Percentiles rank a stretch among this genome's conserved stretches.
These are phyloP conservation scores for Blastobasis adustella DNA, from an alignment of 2,888 invertebrate species.

Conservation along the genomic window DNA sequence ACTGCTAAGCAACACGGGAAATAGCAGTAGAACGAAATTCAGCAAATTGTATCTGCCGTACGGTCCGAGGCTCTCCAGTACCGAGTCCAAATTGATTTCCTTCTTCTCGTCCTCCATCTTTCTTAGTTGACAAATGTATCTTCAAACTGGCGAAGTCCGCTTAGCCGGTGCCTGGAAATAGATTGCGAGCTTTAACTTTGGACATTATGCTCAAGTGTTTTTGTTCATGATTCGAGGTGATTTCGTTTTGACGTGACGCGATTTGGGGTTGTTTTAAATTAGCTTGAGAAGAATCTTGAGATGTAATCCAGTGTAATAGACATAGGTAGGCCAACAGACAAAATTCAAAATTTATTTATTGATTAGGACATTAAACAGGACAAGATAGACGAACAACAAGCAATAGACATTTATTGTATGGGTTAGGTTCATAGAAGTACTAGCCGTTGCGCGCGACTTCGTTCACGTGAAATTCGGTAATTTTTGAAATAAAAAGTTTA, in stretches of 20 bases:
- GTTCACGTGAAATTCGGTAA: no score
- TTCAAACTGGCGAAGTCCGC: constrained; percentile 2
- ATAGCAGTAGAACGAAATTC: constrained; percentile 57
- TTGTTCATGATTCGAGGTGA: constrained; percentile 1
- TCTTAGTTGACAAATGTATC: background rate
- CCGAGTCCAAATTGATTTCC: constrained; percentile 64
- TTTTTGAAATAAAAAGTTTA: no score
- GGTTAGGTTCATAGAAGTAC: no score
- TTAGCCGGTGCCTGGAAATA: constrained; percentile 27
- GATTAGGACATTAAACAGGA: no score
- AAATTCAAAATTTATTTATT: no score
- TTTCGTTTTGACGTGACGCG: background rate
- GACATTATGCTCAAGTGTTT: constrained; percentile 8
- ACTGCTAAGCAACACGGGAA: constrained; percentile 55
- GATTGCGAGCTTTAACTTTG: constrained; percentile 25
- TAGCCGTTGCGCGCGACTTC: no score
- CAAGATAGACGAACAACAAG: no score
- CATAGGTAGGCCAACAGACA: no score
- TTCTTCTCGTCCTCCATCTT: constrained; percentile 53
- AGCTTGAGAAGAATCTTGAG: no score
- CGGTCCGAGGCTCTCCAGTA: constrained; percentile 61
- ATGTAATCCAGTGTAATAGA: no score
- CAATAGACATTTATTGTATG: no score
- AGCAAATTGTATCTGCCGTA: constrained; percentile 61
- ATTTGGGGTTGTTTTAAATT: no score